Percentiles rank a stretch among this genome's conserved stretches.
phyloP scores from a whole-genome alignment of 2,113 vertebrate species.

The Promerops cafer region DNA sequence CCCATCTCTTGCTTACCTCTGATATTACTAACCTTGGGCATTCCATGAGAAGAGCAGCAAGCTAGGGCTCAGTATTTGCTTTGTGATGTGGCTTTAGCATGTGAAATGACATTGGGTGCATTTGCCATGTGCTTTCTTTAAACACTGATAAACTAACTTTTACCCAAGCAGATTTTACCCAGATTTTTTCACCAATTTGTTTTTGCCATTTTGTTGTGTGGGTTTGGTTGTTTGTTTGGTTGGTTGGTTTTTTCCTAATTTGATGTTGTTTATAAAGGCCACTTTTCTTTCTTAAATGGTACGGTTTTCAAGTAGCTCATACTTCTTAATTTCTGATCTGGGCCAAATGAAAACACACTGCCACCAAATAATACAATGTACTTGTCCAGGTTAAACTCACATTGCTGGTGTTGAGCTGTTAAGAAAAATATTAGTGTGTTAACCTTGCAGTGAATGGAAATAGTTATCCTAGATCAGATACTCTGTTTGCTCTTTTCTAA shows the following conservation, averaged over 20 bases:
- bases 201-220: neutral
- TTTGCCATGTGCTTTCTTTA: neutral
- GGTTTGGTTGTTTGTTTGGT: accelerated
- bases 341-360: neutral
- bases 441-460: neutral
- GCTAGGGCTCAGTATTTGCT: neutral
- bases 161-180: neutral
- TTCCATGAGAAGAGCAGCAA: neutral
- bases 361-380: neutral
- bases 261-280: neutral
- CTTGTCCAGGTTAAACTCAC: neutral
- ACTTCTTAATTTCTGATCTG: neutral
- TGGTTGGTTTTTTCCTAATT: neutral
- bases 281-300: neutral
- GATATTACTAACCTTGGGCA: neutral
- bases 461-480: neutral
- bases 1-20: neutral
- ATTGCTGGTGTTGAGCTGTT: neutral
- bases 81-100: neutral
- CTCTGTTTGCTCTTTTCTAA: neutral
- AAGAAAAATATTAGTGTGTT: neutral
- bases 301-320: neutral
- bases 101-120: neutral
- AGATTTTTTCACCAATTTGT: neutral
- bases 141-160: neutral